A percentile compares a stretch with the other conserved stretches of the same genome.
Evolutionary conservation across 1,140 invertebrate genomes (phyloP).

Genomic region (Laupala kohalensis): DNA sequence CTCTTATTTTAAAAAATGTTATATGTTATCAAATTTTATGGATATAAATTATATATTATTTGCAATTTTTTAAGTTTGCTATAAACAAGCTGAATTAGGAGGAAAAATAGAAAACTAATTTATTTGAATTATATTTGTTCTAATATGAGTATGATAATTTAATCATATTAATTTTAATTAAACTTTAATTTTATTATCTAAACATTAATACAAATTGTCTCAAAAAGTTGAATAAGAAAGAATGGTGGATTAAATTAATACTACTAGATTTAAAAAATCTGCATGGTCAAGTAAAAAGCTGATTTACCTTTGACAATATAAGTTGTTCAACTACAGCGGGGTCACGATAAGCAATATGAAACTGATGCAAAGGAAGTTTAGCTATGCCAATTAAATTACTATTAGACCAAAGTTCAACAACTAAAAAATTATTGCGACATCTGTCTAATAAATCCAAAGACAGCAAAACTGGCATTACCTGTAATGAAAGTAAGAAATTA

Average conservation of each 20-base stretch:
- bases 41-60: no score
- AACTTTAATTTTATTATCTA: no score
- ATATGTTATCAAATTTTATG: no score
- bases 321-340: slow-evolving; percentile 37
- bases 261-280: slow-evolving; percentile 22
- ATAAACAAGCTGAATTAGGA: no score
- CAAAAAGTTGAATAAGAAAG: background rate
- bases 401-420: slow-evolving; percentile 38
- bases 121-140: no score
- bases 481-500: slow-evolving; percentile 17
- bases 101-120: no score
- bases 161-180: background rate
- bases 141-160: no score
- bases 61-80: no score
- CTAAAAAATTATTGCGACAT: slow-evolving; percentile 39
- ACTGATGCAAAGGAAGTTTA: slow-evolving; percentile 41
- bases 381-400: slow-evolving; percentile 36
- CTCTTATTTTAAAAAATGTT: no score
- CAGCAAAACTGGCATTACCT: slow-evolving; percentile 40
- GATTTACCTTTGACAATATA: slow-evolving; percentile 21
- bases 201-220: background rate
- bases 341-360: slow-evolving; percentile 44
- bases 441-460: slow-evolving; percentile 37
- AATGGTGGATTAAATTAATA: background rate
- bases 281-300: no score